Conservation (phyloP, 2,113 vertebrate species). For the Todiramphus chloris region DNA sequence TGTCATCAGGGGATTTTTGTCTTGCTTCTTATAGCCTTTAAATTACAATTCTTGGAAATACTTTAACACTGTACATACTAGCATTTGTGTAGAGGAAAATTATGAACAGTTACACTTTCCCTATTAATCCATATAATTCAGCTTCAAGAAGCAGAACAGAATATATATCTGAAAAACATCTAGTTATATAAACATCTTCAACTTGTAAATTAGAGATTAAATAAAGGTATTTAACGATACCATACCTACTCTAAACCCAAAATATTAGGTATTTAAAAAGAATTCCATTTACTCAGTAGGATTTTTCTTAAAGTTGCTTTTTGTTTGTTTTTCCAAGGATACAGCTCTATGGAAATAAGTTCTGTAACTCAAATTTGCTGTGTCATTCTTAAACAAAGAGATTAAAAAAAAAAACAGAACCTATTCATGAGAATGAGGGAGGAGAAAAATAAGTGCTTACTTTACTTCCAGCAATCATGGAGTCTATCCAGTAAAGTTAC, state of each 20-base stretch:
- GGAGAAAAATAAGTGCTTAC: neutral
- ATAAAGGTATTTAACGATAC: conserved; percentile 42
- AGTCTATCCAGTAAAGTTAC: neutral
- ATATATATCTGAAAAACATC: conserved; percentile 43
- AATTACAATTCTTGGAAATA: neutral
- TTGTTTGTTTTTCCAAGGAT: neutral
- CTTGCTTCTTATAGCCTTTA: conserved; percentile 10
- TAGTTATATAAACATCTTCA: conserved; percentile 54
- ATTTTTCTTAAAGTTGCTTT: neutral
- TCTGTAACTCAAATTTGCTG: neutral
- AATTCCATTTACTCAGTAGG: conserved; percentile 29
- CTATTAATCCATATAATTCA: conserved; percentile 6
- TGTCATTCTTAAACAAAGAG: neutral
- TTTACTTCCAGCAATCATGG: neutral
- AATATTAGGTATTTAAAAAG: neutral
- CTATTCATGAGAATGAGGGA: neutral
- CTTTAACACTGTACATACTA: conserved; percentile 6
- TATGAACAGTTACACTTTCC: conserved; percentile 13
- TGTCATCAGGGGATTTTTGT: neutral
- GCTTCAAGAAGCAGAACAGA: conserved; percentile 36
- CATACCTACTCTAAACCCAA: neutral
- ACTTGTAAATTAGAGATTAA: conserved; percentile 52
- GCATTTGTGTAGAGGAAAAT: conserved; percentile 14
- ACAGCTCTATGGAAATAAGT: neutral
- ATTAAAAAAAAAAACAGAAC: neutral